Conservation (phyloP, 2,797 vertebrate species). For the Rhinophrynus dorsalis region DNA sequence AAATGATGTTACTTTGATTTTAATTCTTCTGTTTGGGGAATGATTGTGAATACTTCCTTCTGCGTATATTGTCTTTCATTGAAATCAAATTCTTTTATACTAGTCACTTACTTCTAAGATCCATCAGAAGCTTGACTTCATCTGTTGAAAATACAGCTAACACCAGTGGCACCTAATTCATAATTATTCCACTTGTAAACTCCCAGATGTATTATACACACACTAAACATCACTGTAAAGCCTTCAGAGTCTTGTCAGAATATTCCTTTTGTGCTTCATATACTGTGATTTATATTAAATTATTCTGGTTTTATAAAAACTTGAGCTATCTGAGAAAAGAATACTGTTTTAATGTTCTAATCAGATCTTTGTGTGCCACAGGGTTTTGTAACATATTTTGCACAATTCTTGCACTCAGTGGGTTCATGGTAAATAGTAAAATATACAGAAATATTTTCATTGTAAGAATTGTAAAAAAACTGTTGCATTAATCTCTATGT, state of each 20-base stretch:
- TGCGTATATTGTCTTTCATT: conserved; percentile 65
- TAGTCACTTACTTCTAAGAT: conserved; percentile 64
- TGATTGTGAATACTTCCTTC: conserved; percentile 44
- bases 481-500: no score
- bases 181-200: conserved; percentile 71
- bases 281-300: conserved; percentile 64
- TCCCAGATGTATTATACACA: conserved; percentile 62
- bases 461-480: no score
- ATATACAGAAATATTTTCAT: not conserved
- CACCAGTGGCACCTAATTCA: conserved; percentile 66
- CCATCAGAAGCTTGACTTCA: conserved; percentile 69
- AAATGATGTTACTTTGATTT: conserved; percentile 37
- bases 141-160: conserved; percentile 66
- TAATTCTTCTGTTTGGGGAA: conserved; percentile 32
- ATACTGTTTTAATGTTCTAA: conserved; percentile 16
- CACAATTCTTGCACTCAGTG: no score
- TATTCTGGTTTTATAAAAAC: conserved; percentile 64
- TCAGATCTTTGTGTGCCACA: conserved; percentile 22
- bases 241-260: conserved; percentile 60
- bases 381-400: no score
- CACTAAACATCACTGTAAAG: conserved; percentile 60
- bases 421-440: conserved; percentile 13
- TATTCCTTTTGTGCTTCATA: conserved; percentile 62
- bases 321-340: conserved; percentile 45
- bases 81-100: conserved; percentile 67